phyloP scores from a whole-genome alignment of 37 sponge, comb jelly and placozoan species.

The Mnemiopsis leidyi region DNA sequence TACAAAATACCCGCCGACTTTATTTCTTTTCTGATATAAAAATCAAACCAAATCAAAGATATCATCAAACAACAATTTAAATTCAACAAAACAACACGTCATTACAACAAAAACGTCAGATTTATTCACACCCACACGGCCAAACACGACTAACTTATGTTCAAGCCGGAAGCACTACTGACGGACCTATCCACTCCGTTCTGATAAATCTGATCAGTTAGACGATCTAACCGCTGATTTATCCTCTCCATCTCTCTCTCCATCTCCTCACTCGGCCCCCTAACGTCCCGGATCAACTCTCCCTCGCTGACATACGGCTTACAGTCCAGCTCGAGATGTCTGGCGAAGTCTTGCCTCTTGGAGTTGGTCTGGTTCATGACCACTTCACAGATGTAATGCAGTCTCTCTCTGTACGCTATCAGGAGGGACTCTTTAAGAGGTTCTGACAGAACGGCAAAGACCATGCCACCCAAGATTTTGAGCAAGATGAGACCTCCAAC shows the following conservation, averaged over 20 bases:
- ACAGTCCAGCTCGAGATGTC: slow-evolving; percentile 36
- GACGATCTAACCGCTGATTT: background rate
- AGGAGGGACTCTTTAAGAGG: background rate
- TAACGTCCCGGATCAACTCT: background rate
- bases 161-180: background rate
- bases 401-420: background rate
- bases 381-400: background rate
- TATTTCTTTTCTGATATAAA: too few relatives aligned
- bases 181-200: background rate
- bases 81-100: too few relatives aligned
- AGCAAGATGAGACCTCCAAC: slow-evolving; percentile 34
- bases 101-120: too few relatives aligned
- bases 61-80: too few relatives aligned
- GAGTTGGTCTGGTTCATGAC: background rate
- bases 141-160: too few relatives aligned
- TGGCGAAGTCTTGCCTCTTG: background rate
- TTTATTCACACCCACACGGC: too few relatives aligned
- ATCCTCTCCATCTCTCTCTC: background rate
- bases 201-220: background rate
- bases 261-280: background rate
- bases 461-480: slow-evolving; percentile 12
- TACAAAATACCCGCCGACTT: too few relatives aligned
- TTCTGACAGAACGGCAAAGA: background rate
- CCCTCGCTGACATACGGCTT: background rate
- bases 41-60: too few relatives aligned